Base-by-base conservation (phyloP, 2,888 invertebrate species). In the Eupithecia subumbrata region DNA sequence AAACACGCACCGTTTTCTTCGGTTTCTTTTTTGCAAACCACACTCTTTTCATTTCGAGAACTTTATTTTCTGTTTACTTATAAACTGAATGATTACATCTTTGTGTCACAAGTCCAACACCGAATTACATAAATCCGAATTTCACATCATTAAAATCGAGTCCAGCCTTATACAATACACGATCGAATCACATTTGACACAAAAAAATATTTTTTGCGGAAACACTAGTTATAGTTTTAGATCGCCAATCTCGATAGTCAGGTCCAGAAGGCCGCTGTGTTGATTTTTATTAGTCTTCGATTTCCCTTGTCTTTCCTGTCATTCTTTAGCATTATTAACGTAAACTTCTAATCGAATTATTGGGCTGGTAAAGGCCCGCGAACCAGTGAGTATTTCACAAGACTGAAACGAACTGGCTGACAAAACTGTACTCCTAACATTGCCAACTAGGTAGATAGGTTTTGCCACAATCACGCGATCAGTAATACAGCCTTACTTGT, bases 391-490 rank as follows among this genome's bases (percentile, higher is more conserved):
- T 88, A 88, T 92, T 92, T 92, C 90, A 90, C 90, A 91, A 93
- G 88, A 85, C 90, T 84, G 86, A 89, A 89, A 85, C 86, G 85
- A 87, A 92, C 92, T 91, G 91, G 85, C 91, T 90, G 88, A 89
- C 86, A 88, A 88, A 84, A 88, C 86, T 86, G 86, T 89, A 87
- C 86, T 86, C 85, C 82, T 87, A 89, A 88, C 86, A 89, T 91
- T 89, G 90, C 88, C 88, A 90, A 91, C 90, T 90, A 86, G 89
- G 89, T 91, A 89, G 90, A 89, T 92, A 92, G 91, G 88, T 92
- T 92, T 91, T 89, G 89, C 89, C 86, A 86, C 86, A 86, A 88
- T 84, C 94, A 93, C 93, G 93, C 93, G 92, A 94, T 91, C 88
- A 82, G 86, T 86, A 83, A 40, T 85, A 82, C 85, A 85, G 84